Conservation (phyloP, 1,140 invertebrate genomes). For the Drosophila pachea region DNA sequence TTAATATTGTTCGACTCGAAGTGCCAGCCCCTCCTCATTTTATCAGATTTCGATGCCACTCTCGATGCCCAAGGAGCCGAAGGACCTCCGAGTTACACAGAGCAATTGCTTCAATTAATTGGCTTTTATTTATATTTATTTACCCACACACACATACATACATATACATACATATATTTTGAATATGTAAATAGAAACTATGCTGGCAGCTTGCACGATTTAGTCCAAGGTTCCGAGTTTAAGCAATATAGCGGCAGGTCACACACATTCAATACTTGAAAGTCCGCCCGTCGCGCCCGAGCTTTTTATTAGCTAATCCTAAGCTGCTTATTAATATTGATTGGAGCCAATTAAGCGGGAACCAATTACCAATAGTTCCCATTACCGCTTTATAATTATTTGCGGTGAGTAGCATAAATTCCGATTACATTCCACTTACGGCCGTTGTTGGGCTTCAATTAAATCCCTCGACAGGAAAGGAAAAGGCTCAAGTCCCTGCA, state of each 20-base stretch:
- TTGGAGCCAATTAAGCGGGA: not conserved
- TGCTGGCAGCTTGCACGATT: too few relatives aligned
- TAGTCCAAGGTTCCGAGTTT: too few relatives aligned
- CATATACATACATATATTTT: too few relatives aligned
- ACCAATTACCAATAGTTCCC: not conserved
- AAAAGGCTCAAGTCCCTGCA: not conserved
- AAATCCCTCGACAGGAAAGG: not conserved
- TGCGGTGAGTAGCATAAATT: not conserved
- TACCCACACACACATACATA: too few relatives aligned
- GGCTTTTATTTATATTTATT: too few relatives aligned
- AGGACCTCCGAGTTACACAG: too few relatives aligned
- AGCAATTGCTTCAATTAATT: too few relatives aligned
- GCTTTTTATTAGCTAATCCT: not conserved
- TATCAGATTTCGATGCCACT: constrained; percentile 1
- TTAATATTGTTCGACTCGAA: constrained; percentile 11
- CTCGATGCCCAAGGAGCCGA: not conserved
- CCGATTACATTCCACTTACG: not conserved
- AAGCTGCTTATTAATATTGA: constrained; percentile 8
- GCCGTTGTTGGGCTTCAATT: not conserved
- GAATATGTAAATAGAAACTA: too few relatives aligned
- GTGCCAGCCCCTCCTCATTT: not conserved
- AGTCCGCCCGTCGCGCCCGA: not conserved
- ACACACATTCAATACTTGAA: too few relatives aligned
- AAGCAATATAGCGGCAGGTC: too few relatives aligned
- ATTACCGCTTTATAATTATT: not conserved